phyloP scores from a whole-genome alignment of 2,113 vertebrate genomes.

The Spea bombifrons region DNA sequence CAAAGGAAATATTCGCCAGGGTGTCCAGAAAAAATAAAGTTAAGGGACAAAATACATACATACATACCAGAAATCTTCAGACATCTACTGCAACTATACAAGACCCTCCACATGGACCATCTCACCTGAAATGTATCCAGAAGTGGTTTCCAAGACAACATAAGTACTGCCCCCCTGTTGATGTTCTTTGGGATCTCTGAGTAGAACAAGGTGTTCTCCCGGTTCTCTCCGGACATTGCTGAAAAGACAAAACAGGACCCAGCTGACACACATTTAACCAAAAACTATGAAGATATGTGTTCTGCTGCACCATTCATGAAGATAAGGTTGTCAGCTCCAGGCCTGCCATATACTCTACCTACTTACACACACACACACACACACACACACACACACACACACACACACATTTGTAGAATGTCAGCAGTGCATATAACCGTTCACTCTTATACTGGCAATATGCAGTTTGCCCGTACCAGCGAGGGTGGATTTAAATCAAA shows the following conservation, averaged over 20 bases:
- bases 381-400: background rate
- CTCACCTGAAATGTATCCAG: slow-evolving; percentile 77
- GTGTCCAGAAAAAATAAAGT: too few relatives aligned
- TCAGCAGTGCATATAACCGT: too few relatives aligned
- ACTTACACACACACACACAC: background rate
- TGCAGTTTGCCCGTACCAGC: too few relatives aligned
- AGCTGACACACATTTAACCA: too few relatives aligned
- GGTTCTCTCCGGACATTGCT: slow-evolving; percentile 80
- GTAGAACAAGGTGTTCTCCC: slow-evolving; percentile 79
- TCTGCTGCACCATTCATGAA: background rate
- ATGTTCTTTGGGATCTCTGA: slow-evolving; percentile 76
- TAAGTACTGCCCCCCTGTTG: slow-evolving; percentile 70
- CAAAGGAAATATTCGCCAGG: too few relatives aligned
- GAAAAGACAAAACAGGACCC: background rate
- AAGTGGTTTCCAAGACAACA: slow-evolving; percentile 79
- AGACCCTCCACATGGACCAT: background rate
- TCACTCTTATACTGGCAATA: too few relatives aligned
- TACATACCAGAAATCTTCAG: too few relatives aligned
- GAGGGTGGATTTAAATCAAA: too few relatives aligned
- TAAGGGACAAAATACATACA: too few relatives aligned
- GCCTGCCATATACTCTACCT: background rate
- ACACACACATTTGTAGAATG: too few relatives aligned
- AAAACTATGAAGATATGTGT: too few relatives aligned
- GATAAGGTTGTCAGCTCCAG: background rate
- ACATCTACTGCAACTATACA: too few relatives aligned